These are phyloP conservation scores for Lipotes vexillifer DNA, from an alignment of 2,113 vertebrate genomes.

Conservation along the genomic window DNA sequence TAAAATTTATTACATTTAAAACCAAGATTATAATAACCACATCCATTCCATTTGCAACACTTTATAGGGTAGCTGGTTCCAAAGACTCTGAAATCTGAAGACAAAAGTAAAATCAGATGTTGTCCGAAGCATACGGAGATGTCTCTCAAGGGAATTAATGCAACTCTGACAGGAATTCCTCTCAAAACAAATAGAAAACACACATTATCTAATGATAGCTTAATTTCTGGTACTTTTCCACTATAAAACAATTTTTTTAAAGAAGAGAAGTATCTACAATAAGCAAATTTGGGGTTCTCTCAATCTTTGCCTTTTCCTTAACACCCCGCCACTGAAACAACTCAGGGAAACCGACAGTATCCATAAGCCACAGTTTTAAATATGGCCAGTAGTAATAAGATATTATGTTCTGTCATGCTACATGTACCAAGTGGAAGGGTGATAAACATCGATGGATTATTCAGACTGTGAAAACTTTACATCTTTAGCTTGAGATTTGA, in stretches of 20 bases:
- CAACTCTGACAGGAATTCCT: constrained; percentile 53
- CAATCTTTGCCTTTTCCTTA: constrained; percentile 9
- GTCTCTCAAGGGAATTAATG: constrained; percentile 21
- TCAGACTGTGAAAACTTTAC: not conserved
- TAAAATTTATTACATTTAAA: constrained; percentile 13
- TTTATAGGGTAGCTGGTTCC: not conserved
- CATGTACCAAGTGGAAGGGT: not conserved
- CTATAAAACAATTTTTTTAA: not conserved
- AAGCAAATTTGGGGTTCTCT: not conserved
- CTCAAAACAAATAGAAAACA: constrained; percentile 61
- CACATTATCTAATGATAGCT: constrained; percentile 45
- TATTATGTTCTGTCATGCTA: not conserved
- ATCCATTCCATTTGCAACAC: not conserved
- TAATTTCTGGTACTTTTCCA: constrained; percentile 66
- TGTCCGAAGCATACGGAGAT: not conserved
- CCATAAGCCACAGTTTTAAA: not conserved
- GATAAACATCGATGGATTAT: not conserved
- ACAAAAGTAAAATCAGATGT: constrained; percentile 60
- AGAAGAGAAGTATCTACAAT: not conserved
- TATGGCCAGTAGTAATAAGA: not conserved
- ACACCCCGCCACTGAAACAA: not conserved
- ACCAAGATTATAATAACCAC: not conserved
- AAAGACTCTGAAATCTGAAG: constrained; percentile 33
- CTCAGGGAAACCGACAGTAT: not conserved
- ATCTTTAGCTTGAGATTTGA: not conserved